Evolutionary conservation across 2,113 vertebrate genomes (phyloP).

Genomic region (Seriola rivoliana): DNA sequence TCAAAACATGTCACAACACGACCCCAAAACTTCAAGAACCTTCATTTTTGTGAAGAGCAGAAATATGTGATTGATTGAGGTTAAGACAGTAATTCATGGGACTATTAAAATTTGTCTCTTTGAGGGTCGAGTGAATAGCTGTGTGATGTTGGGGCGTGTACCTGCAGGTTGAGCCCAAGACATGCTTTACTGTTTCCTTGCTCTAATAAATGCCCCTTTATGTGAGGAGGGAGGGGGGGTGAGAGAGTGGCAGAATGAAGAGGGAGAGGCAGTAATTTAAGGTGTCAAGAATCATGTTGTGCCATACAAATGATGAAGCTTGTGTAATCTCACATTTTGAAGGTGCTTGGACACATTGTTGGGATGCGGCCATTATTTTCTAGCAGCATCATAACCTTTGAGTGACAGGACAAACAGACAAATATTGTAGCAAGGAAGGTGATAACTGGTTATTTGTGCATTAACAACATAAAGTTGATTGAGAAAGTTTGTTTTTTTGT

Average conservation of each 20-base stretch:
- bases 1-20: slow-evolving; percentile 51
- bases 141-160: slow-evolving; percentile 61
- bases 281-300: background rate
- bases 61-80: slow-evolving; percentile 43
- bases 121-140: slow-evolving; percentile 42
- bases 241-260: slow-evolving; percentile 6
- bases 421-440: background rate
- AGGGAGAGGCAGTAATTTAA: background rate
- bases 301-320: background rate
- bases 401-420: background rate
- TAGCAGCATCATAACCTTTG: background rate
- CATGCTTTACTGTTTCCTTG: slow-evolving; percentile 50
- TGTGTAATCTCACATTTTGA: background rate
- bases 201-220: slow-evolving; percentile 43
- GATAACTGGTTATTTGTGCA: background rate
- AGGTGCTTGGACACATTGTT: background rate
- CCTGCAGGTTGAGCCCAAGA: slow-evolving; percentile 47
- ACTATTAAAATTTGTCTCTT: slow-evolving; percentile 58
- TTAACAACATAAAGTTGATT: background rate
- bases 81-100: slow-evolving; percentile 41
- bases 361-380: background rate
- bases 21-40: slow-evolving; percentile 13
- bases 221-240: slow-evolving; percentile 3
- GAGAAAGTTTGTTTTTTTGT: background rate
- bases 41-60: slow-evolving; percentile 23